phyloP scores from a whole-genome alignment of 2,888 invertebrate genomes.

The Epiblema foenella region DNA sequence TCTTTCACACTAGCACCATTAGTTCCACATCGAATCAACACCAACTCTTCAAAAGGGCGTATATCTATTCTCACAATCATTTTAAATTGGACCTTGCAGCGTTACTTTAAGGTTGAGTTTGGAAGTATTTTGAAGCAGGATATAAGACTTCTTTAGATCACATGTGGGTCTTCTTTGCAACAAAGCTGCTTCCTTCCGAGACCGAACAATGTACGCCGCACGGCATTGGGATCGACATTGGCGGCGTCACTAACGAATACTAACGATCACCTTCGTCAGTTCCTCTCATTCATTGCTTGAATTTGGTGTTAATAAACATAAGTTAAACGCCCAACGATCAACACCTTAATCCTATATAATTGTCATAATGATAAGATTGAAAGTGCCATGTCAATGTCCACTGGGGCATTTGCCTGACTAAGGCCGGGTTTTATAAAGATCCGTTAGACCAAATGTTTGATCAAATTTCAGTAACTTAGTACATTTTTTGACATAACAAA shows the following conservation, averaged over 20 bases:
- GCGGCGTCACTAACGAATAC: constrained; percentile 34
- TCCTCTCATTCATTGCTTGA: constrained; percentile 38
- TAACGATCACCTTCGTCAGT: constrained; percentile 40
- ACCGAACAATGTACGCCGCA: constrained; percentile 34
- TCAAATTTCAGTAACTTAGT: too few species aligned
- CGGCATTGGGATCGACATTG: constrained; percentile 44
- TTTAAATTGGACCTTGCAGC: not conserved
- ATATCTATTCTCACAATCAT: not conserved
- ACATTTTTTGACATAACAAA: too few species aligned
- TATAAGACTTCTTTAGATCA: constrained; percentile 1
- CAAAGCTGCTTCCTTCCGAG: constrained; percentile 33
- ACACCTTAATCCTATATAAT: too few species aligned
- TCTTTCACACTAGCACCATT: constrained; percentile 16
- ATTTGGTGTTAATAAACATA: constrained; percentile 8
- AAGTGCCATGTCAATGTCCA: too few species aligned
- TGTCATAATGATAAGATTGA: too few species aligned
- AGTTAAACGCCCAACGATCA: too few species aligned
- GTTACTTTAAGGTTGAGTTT: not conserved
- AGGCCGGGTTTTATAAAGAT: too few species aligned
- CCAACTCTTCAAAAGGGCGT: not conserved
- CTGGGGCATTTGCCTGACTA: too few species aligned
- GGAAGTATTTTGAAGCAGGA: not conserved
- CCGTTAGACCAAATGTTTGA: too few species aligned
- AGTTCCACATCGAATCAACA: constrained; percentile 23
- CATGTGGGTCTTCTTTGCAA: constrained; percentile 22